Conservation (phyloP, 1,140 invertebrate genomes). For the Sminthurides bifidus region DNA sequence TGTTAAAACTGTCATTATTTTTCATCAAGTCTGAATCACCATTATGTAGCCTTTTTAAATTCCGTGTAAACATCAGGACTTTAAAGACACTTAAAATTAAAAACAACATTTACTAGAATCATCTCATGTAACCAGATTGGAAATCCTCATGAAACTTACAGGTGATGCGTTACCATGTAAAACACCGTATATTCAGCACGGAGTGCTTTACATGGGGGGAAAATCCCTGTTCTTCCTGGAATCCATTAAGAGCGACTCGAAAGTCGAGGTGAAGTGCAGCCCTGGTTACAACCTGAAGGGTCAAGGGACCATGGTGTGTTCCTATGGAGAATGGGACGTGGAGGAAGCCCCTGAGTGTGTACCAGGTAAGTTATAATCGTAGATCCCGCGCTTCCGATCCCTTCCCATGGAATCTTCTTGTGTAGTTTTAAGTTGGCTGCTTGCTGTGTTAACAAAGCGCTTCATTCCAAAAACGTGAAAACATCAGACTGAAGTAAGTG, state of each 20-base stretch:
- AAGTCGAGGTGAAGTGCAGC: constrained; percentile 52
- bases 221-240: constrained; percentile 42
- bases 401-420: too few relatives aligned
- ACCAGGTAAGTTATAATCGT: constrained; percentile 48
- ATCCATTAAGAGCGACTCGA: constrained; percentile 48
- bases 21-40: too few relatives aligned
- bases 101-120: too few relatives aligned
- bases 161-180: constrained; percentile 48
- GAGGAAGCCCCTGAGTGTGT: constrained; percentile 57
- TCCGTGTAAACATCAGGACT: too few relatives aligned
- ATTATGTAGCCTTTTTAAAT: too few relatives aligned
- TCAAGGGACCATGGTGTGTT: constrained; percentile 56
- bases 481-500: too few relatives aligned
- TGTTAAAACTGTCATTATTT: neutral
- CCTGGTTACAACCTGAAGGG: constrained; percentile 54
- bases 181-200: constrained; percentile 49
- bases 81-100: too few relatives aligned
- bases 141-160: neutral
- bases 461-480: too few relatives aligned
- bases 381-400: too few relatives aligned
- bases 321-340: constrained; percentile 62
- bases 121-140: neutral
- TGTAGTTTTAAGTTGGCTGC: too few relatives aligned
- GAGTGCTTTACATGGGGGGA: constrained; percentile 43
- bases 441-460: too few relatives aligned